Evolutionary conservation across 2,113 vertebrate genomes (phyloP).

Genomic region (Gyps fulvus): DNA sequence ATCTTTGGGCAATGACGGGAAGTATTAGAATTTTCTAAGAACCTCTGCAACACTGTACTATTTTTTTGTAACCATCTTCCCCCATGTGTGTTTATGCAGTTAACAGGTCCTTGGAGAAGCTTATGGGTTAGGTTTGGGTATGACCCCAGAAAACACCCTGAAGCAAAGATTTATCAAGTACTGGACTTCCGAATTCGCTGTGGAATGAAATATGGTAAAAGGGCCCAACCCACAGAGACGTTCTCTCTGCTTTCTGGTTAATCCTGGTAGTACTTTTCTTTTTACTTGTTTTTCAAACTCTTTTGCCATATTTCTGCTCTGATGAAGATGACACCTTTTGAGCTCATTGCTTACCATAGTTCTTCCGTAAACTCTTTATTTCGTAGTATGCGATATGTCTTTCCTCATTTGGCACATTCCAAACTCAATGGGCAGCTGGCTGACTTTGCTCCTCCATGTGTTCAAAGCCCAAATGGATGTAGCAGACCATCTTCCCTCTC

Average conservation of each 20-base stretch:
- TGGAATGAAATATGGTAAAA: slow-evolving; percentile 90
- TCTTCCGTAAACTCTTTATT: not conserved
- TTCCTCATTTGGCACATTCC: not conserved
- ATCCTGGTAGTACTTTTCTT: not conserved
- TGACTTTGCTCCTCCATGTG: not conserved
- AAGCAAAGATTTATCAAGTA: slow-evolving; percentile 92
- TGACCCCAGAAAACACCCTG: slow-evolving; percentile 85
- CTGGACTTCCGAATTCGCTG: slow-evolving; percentile 96
- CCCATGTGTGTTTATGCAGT: slow-evolving; percentile 64
- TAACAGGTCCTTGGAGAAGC: slow-evolving; percentile 97
- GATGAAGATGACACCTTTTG: not conserved
- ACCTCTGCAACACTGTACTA: not conserved
- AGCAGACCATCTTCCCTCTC: not conserved
- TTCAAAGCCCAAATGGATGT: not conserved
- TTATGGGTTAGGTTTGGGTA: slow-evolving; percentile 93
- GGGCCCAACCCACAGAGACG: not conserved
- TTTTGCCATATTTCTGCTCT: not conserved
- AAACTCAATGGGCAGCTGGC: not conserved
- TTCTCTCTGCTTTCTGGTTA: slow-evolving; percentile 1
- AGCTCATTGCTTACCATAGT: not conserved
- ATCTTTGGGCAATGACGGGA: not conserved
- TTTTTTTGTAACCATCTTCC: not conserved
- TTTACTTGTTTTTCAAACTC: not conserved
- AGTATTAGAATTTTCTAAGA: not conserved
- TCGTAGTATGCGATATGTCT: not conserved